Percentiles rank a stretch among this genome's conserved stretches.
phyloP scores from a whole-genome alignment of 2,113 vertebrate species.

The Nibea albiflora region DNA sequence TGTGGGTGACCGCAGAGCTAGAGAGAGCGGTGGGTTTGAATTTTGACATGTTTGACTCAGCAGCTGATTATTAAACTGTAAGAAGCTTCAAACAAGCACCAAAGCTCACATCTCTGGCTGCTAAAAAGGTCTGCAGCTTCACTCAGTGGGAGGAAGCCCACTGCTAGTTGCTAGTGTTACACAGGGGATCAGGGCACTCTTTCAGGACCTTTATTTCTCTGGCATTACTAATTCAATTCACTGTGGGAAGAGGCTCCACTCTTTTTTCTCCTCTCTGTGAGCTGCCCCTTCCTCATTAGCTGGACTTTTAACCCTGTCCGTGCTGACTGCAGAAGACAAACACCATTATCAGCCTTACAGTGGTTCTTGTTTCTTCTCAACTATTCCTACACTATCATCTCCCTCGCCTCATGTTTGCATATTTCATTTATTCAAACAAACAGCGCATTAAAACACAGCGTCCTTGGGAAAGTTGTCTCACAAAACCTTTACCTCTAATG shows the following conservation, averaged over 20 bases:
- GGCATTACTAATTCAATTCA: slow-evolving; percentile 82
- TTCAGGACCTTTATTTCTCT: slow-evolving; percentile 79
- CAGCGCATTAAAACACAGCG: slow-evolving; percentile 10
- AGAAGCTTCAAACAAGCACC: slow-evolving; percentile 60
- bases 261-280: slow-evolving; percentile 63
- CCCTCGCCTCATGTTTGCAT: neutral
- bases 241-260: slow-evolving; percentile 78
- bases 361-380: neutral
- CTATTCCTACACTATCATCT: neutral
- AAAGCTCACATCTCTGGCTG: slow-evolving; percentile 40
- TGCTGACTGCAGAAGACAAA: slow-evolving; percentile 44
- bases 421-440: slow-evolving; percentile 41
- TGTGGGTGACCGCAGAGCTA: slow-evolving; percentile 30
- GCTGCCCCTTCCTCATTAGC: slow-evolving; percentile 71
- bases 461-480: slow-evolving; percentile 26
- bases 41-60: slow-evolving; percentile 48
- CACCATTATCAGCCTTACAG: neutral
- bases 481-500: neutral
- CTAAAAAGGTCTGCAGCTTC: slow-evolving; percentile 48
- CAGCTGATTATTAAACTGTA: slow-evolving; percentile 45
- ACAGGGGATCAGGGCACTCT: slow-evolving; percentile 72
- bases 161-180: slow-evolving; percentile 62
- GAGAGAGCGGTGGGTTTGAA: slow-evolving; percentile 27
- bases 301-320: slow-evolving; percentile 73
- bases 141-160: slow-evolving; percentile 62